phyloP scores from a whole-genome alignment of 2,797 vertebrate genomes.

The Microctenopoma lineatum region DNA sequence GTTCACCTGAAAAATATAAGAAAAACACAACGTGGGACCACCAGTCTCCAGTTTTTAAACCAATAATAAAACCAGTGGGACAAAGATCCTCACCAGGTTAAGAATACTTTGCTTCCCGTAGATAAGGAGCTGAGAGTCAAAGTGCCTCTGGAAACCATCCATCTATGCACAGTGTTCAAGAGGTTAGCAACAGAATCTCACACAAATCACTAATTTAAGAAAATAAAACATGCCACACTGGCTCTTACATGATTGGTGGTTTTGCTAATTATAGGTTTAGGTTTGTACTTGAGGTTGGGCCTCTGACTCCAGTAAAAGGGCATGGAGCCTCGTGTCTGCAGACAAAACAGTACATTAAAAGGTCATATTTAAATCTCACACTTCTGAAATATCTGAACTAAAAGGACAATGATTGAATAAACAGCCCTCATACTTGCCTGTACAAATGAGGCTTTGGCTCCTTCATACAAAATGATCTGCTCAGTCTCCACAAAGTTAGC shows the following conservation, averaged over 20 bases:
- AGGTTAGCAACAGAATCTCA: conserved; percentile 6
- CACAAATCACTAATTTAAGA: rapidly evolving
- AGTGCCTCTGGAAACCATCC: conserved; percentile 98
- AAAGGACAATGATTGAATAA: not conserved
- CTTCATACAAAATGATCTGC: conserved; percentile 93
- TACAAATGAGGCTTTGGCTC: conserved; percentile 92
- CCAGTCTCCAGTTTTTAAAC: not conserved
- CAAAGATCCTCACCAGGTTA: conserved; percentile 88
- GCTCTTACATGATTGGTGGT: conserved; percentile 91
- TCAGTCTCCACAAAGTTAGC: conserved; percentile 99
- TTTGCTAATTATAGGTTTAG: conserved; percentile 95
- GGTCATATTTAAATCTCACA: not conserved
- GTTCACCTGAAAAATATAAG: conserved; percentile 86
- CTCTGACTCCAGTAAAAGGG: conserved; percentile 99
- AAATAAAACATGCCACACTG: not conserved
- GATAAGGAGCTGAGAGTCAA: conserved; percentile 95
- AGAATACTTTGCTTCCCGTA: conserved; percentile 98
- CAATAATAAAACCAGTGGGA: not conserved
- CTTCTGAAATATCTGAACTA: not conserved
- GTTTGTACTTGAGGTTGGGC: conserved; percentile 98
- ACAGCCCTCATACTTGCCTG: conserved; percentile 81
- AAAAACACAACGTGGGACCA: not conserved
- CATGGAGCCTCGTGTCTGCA: conserved; percentile 96
- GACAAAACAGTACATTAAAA: not conserved
- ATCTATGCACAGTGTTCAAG: conserved; percentile 79